These are phyloP conservation scores for Pseudolaguvia tuberculata DNA, from an alignment of 2,113 vertebrate genomes.

Conservation along the genomic window DNA sequence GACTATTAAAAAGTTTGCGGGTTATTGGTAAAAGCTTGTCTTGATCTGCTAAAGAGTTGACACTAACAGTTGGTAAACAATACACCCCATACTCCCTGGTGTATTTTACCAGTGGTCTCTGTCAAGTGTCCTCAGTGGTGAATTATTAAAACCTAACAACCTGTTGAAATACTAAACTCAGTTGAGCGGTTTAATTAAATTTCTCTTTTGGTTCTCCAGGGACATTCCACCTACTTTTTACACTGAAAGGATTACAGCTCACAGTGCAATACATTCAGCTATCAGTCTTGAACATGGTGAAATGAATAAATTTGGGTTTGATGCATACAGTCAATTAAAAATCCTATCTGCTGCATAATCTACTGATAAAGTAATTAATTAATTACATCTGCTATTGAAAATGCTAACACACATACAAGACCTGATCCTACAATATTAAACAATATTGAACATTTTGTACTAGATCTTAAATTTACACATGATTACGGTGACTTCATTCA, in stretches of 20 bases:
- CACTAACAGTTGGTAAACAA: constrained; percentile 33
- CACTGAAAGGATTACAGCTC: not conserved
- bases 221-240: constrained; percentile 2
- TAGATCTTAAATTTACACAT: too few relatives aligned
- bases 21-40: not conserved
- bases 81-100: constrained; percentile 57
- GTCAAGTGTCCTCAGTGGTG: constrained; percentile 43
- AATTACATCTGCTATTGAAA: not conserved
- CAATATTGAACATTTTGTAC: not conserved
- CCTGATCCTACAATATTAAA: not conserved
- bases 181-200: constrained; percentile 60
- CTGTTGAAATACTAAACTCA: constrained; percentile 55
- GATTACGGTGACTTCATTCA: too few relatives aligned
- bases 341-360: not conserved
- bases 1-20: not conserved
- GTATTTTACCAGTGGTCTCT: constrained; percentile 55
- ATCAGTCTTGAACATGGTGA: not conserved
- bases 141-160: constrained; percentile 68
- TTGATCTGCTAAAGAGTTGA: not conserved
- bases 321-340: too few relatives aligned
- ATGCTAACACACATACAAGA: constrained; percentile 12
- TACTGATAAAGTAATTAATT: not conserved
- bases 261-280: not conserved
- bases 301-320: not conserved
- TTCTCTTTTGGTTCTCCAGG: constrained; percentile 20